phyloP scores from a whole-genome alignment of 1,140 invertebrate species.

The Drosophila lacertosa region DNA sequence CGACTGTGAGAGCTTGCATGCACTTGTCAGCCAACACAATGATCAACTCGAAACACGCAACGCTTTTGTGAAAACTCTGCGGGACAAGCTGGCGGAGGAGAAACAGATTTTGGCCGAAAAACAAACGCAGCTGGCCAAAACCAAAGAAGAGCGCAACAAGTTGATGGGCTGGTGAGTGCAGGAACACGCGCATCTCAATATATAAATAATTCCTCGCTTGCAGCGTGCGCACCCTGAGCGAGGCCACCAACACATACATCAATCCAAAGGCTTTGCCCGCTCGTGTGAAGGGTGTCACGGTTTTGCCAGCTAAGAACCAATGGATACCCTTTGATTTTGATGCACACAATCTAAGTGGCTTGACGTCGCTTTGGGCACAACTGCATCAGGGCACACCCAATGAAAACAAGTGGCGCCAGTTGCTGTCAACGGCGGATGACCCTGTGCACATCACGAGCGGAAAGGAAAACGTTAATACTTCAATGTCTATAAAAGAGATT shows the following conservation, averaged over 20 bases:
- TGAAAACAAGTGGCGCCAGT: constrained; percentile 44
- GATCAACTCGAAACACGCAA: constrained; percentile 31
- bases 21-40: background rate
- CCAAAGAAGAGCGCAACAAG: constrained; percentile 11
- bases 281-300: constrained; percentile 52
- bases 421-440: constrained; percentile 19
- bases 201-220: constrained; percentile 8
- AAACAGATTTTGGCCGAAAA: constrained; percentile 14
- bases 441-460: constrained; percentile 8
- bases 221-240: constrained; percentile 55
- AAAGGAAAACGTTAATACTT: constrained; percentile 14
- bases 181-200: background rate
- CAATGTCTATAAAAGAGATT: constrained; percentile 54
- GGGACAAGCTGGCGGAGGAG: constrained; percentile 14
- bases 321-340: constrained; percentile 49
- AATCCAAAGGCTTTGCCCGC: constrained; percentile 50
- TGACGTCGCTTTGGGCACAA: constrained; percentile 21
- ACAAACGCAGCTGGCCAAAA: constrained; percentile 4
- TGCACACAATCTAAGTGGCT: constrained; percentile 1
- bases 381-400: constrained; percentile 6
- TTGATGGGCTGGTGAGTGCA: constrained; percentile 45
- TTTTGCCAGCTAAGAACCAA: constrained; percentile 8
- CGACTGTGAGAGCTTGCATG: constrained; percentile 13
- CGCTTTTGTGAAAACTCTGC: constrained; percentile 13
- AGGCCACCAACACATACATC: constrained; percentile 51